Conservation (phyloP, 2,888 invertebrate genomes). For the Notodonta dromedarius region DNA sequence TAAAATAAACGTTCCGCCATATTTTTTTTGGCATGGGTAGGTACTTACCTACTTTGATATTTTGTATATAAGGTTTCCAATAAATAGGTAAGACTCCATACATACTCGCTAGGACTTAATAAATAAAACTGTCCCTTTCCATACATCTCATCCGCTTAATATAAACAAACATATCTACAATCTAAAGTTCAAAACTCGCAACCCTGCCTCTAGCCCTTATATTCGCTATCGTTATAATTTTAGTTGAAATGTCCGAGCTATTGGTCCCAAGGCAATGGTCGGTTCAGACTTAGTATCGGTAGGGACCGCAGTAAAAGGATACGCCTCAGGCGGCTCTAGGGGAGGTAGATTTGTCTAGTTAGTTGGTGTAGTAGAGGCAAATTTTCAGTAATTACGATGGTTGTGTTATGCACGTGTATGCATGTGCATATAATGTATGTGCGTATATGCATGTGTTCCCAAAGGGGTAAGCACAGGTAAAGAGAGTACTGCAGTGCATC, state of each 20-base stretch:
- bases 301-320: slow-evolving; percentile 30
- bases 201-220: not conserved
- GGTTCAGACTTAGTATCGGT: slow-evolving; percentile 27
- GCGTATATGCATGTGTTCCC: too few relatives aligned
- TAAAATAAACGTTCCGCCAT: not conserved
- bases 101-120: too few relatives aligned
- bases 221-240: slow-evolving; percentile 31
- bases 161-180: not conserved
- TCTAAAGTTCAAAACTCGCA: not conserved
- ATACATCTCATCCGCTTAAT: not conserved
- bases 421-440: too few relatives aligned
- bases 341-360: slow-evolving; percentile 7
- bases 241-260: slow-evolving; percentile 37
- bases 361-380: slow-evolving; percentile 11
- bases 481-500: too few relatives aligned
- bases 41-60: too few relatives aligned
- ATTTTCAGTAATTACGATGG: slow-evolving; percentile 6
- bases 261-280: slow-evolving; percentile 41
- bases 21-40: too few relatives aligned
- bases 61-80: too few relatives aligned
- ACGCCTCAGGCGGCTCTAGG: slow-evolving; percentile 27
- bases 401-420: not conserved
- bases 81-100: too few relatives aligned
- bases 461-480: too few relatives aligned
- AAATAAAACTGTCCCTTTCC: too few relatives aligned